A percentile compares a stretch with the other conserved stretches of the same genome.
Conservation (phyloP, 2,888 invertebrate species). For the Anticlea derivata region DNA sequence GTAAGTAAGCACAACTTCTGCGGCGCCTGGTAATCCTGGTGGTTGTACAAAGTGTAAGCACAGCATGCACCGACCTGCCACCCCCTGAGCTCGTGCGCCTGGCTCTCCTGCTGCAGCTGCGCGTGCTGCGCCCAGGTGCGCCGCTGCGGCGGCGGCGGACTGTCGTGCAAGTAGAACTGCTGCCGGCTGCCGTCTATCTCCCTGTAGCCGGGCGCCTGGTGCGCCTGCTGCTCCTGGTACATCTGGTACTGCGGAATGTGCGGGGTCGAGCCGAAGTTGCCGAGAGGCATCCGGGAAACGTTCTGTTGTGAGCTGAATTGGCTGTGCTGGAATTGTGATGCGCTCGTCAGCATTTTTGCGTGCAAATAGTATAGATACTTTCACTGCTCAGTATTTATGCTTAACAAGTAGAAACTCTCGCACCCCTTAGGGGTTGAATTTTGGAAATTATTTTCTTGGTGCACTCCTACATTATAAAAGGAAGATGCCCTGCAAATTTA, state of each 20-base stretch:
- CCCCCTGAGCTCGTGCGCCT: constrained; percentile 81
- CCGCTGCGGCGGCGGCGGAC: constrained; percentile 82
- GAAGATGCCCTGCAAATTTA: too few relatives aligned
- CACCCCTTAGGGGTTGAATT: too few relatives aligned
- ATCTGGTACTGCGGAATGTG: constrained; percentile 67
- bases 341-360: constrained; percentile 36
- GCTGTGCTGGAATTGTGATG: constrained; percentile 69
- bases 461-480: too few relatives aligned
- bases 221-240: constrained; percentile 55
- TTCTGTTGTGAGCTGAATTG: constrained; percentile 83
- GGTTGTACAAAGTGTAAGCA: too few relatives aligned
- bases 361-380: constrained; percentile 11
- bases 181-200: constrained; percentile 50
- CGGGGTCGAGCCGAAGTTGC: constrained; percentile 78
- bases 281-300: constrained; percentile 72
- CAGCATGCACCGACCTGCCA: constrained; percentile 67
- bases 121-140: constrained; percentile 88
- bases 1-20: too few relatives aligned
- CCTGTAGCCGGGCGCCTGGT: constrained; percentile 50
- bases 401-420: too few relatives aligned
- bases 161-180: constrained; percentile 91
- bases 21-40: background rate
- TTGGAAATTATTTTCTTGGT: too few relatives aligned
- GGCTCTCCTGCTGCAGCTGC: constrained; percentile 76
- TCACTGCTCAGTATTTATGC: background rate